These are phyloP conservation scores for Chrysomela aeneicollis DNA, from an alignment of 2,888 invertebrate genomes.

Conservation along the genomic window DNA sequence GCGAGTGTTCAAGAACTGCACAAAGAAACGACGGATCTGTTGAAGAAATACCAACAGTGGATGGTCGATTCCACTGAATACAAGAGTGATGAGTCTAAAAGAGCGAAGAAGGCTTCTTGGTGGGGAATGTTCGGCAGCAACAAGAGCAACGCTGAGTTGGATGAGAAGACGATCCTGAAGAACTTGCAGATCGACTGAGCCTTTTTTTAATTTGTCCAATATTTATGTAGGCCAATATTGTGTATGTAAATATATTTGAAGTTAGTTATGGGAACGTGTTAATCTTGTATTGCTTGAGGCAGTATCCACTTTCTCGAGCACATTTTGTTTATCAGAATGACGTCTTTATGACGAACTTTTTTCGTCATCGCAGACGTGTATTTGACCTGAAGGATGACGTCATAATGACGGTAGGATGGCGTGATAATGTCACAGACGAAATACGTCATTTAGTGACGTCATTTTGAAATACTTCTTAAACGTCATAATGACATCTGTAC, in stretches of 20 bases:
- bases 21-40: slow-evolving; percentile 66
- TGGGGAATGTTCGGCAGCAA: slow-evolving; percentile 55
- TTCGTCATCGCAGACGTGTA: no score
- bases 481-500: no score
- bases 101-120: slow-evolving; percentile 57
- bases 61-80: slow-evolving; percentile 68
- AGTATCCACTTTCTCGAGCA: neutral
- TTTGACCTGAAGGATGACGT: no score
- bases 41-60: slow-evolving; percentile 70
- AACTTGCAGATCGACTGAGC: slow-evolving; percentile 57
- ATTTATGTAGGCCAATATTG: neutral
- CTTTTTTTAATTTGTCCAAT: neutral
- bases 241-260: neutral
- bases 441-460: no score
- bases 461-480: no score
- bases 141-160: slow-evolving; percentile 45
- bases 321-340: no score
- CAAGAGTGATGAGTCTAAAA: slow-evolving; percentile 62
- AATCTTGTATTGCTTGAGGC: neutral
- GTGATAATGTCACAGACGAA: no score
- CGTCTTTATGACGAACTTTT: no score
- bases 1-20: slow-evolving; percentile 66
- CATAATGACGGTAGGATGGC: no score
- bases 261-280: neutral
- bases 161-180: slow-evolving; percentile 53